Evolutionary conservation across 2,888 invertebrate genomes (phyloP).

Genomic region (Digitonthophagus gazella): DNA sequence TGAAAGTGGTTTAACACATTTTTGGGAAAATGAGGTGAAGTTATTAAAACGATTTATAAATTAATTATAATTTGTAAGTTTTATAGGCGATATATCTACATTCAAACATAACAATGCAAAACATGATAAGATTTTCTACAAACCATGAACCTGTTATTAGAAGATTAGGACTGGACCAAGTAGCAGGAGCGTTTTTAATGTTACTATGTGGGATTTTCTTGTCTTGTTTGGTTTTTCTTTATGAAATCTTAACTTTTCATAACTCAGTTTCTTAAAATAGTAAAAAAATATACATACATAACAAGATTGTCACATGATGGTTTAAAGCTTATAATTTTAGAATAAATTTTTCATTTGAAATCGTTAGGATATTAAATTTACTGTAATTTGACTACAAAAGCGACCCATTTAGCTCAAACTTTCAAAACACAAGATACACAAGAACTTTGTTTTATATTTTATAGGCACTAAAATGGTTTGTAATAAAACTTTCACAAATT

Average conservation of each 20-base stretch:
- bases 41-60: background rate
- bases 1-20: background rate
- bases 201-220: background rate
- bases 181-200: conserved; percentile 1
- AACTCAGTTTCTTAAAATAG: too few relatives aligned
- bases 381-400: too few relatives aligned
- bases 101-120: conserved; percentile 9
- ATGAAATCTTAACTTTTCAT: conserved; percentile 2
- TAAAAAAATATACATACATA: too few relatives aligned
- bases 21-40: conserved; percentile 16
- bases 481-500: too few relatives aligned
- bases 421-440: too few relatives aligned
- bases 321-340: too few relatives aligned
- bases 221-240: conserved; percentile 3
- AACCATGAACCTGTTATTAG: background rate
- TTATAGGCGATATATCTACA: conserved; percentile 2
- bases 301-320: too few relatives aligned
- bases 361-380: too few relatives aligned
- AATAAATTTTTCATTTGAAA: too few relatives aligned
- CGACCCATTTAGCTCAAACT: too few relatives aligned
- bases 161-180: conserved; percentile 2
- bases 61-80: background rate
- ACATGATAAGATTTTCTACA: conserved; percentile 1
- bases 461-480: too few relatives aligned
- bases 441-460: too few relatives aligned